Evolutionary conservation across 2,113 vertebrate genomes (phyloP).

Genomic region (Xyliphius kryptos): DNA sequence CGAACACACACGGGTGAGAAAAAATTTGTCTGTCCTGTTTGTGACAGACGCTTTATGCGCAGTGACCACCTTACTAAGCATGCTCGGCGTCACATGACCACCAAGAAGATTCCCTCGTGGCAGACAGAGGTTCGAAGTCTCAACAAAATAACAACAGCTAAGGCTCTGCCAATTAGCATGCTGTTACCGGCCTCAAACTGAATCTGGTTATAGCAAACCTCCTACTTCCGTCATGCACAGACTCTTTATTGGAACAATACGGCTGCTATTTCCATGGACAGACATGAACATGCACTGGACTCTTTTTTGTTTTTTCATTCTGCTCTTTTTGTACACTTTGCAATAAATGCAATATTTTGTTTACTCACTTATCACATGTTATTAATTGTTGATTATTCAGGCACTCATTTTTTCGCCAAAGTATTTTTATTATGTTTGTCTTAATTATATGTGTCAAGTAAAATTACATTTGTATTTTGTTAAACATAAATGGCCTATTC

Average conservation of each 20-base stretch:
- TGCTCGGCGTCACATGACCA: constrained; percentile 83
- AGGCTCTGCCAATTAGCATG: constrained; percentile 66
- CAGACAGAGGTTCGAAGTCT: constrained; percentile 81
- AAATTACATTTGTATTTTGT: constrained; percentile 47
- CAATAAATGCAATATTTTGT: constrained; percentile 54
- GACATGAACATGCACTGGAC: constrained; percentile 68
- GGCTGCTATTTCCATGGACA: constrained; percentile 57
- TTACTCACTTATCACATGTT: constrained; percentile 58
- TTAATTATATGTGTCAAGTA: constrained; percentile 50
- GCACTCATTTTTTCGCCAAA: constrained; percentile 68
- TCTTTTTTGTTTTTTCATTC: constrained; percentile 44
- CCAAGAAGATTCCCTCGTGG: constrained; percentile 90
- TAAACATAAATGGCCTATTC: constrained; percentile 55
- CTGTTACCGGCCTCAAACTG: constrained; percentile 61
- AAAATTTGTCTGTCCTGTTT: constrained; percentile 88
- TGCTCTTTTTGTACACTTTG: constrained; percentile 55
- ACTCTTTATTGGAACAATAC: constrained; percentile 49
- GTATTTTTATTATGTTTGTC: constrained; percentile 66
- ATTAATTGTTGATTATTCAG: too few species aligned
- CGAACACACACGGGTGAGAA: constrained; percentile 95
- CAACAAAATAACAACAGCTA: constrained; percentile 65
- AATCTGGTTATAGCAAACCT: constrained; percentile 44
- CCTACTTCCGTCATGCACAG: constrained; percentile 42
- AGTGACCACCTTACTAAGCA: constrained; percentile 97
- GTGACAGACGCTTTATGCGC: constrained; percentile 96